Evolutionary conservation across 1,140 invertebrate species (phyloP).

Genomic region (Hermetia illucens): DNA sequence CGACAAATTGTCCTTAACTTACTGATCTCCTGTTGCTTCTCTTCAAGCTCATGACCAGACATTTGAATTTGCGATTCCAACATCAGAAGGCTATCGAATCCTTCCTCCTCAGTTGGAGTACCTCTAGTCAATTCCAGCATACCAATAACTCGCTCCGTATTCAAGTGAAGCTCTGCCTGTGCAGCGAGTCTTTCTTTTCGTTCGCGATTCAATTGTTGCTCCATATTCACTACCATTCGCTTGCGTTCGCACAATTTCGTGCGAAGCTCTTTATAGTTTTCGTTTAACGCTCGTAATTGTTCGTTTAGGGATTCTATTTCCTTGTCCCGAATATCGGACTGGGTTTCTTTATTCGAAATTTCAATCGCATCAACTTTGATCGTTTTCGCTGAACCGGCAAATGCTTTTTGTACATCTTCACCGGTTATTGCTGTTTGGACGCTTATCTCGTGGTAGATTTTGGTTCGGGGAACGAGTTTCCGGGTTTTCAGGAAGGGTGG

Average conservation of each 20-base stretch:
- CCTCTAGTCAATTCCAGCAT: conserved; percentile 40
- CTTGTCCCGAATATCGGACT: conserved; percentile 47
- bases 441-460: conserved; percentile 63
- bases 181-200: conserved; percentile 51
- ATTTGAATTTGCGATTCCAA: conserved; percentile 58
- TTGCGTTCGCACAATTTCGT: conserved; percentile 5
- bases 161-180: conserved; percentile 53
- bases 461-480: conserved; percentile 34
- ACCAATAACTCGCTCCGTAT: conserved; percentile 52
- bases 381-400: conserved; percentile 35
- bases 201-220: conserved; percentile 40
- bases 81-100: conserved; percentile 54
- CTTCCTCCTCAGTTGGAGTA: conserved; percentile 33
- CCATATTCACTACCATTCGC: conserved; percentile 10
- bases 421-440: conserved; percentile 59
- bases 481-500: conserved; percentile 36
- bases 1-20: conserved; percentile 48
- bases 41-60: conserved; percentile 54
- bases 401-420: conserved; percentile 50
- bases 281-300: conserved; percentile 35
- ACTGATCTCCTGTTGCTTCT: conserved; percentile 62
- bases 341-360: conserved; percentile 38
- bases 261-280: conserved; percentile 21
- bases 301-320: conserved; percentile 43
- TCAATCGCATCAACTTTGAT: conserved; percentile 33